These are phyloP conservation scores for Diplodus sargus DNA, from an alignment of 2,797 vertebrate genomes.

Conservation along the genomic window DNA sequence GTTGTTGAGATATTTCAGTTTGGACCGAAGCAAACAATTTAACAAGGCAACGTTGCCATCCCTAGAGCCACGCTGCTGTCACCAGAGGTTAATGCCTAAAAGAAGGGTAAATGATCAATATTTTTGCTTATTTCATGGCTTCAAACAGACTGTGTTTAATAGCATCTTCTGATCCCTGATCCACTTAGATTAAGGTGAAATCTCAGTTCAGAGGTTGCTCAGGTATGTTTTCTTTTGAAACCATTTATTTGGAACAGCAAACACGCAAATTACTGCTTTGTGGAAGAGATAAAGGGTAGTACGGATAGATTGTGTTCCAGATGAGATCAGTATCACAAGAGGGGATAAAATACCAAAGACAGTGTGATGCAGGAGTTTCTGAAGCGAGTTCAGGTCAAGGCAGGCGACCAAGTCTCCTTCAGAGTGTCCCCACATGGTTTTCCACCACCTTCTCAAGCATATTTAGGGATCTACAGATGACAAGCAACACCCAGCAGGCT, in stretches of 20 bases:
- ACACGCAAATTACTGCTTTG: constrained; percentile 50
- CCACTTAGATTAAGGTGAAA: constrained; percentile 49
- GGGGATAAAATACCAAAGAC: constrained; percentile 28
- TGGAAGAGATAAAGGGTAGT: constrained; percentile 42
- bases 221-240: constrained; percentile 49
- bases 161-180: constrained; percentile 44
- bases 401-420: constrained; percentile 25
- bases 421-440: constrained; percentile 25
- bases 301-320: constrained; percentile 46
- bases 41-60: background rate
- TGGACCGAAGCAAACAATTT: background rate
- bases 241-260: constrained; percentile 47
- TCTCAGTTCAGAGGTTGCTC: constrained; percentile 46
- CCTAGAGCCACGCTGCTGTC: background rate
- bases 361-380: constrained; percentile 19
- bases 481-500: constrained; percentile 58
- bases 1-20: background rate
- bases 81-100: constrained; percentile 4
- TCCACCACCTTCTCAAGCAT: constrained; percentile 42
- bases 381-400: constrained; percentile 40
- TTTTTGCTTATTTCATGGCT: constrained; percentile 10
- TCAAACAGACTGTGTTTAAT: constrained; percentile 12
- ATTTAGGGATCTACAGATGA: constrained; percentile 58
- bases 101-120: constrained; percentile 17
- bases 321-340: constrained; percentile 59